phyloP scores from a whole-genome alignment of 2,113 vertebrate species.

The Macrotis lagotis region DNA sequence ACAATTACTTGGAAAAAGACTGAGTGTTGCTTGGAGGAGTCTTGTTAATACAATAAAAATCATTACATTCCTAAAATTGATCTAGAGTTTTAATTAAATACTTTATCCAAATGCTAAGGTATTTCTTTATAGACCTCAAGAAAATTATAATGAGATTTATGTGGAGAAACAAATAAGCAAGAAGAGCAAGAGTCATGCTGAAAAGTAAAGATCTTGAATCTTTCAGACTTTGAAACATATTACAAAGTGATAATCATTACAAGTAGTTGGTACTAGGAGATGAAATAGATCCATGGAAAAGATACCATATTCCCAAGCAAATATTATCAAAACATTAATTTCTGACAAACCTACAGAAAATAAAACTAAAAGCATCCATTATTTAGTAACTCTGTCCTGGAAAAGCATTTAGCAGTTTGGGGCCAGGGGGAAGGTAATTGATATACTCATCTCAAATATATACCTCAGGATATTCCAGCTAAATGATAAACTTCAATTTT shows the following conservation, averaged over 20 bases:
- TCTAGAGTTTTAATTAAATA: neutral
- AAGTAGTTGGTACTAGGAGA: neutral
- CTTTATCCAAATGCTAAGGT: neutral
- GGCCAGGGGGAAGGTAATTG: too few relatives aligned
- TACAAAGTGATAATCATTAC: neutral
- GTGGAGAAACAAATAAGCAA: neutral
- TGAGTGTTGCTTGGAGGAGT: neutral
- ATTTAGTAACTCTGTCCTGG: neutral
- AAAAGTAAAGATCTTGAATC: neutral
- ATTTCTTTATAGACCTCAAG: neutral
- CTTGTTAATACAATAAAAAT: neutral
- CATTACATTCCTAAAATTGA: neutral
- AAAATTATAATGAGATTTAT: neutral
- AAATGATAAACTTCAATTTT: neutral
- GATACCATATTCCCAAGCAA: neutral
- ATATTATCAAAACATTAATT: neutral
- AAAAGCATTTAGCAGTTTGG: neutral
- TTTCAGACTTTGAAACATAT: neutral
- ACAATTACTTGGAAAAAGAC: neutral
- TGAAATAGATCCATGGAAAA: neutral
- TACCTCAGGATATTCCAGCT: neutral
- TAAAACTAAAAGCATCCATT: neutral
- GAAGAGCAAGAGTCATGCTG: neutral
- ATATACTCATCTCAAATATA: neutral
- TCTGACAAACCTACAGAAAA: neutral